Evolutionary conservation across 2,888 invertebrate species (phyloP), one percentile per base, ranked within the genome.

Genomic region (Eucera pruinosa): DNA sequence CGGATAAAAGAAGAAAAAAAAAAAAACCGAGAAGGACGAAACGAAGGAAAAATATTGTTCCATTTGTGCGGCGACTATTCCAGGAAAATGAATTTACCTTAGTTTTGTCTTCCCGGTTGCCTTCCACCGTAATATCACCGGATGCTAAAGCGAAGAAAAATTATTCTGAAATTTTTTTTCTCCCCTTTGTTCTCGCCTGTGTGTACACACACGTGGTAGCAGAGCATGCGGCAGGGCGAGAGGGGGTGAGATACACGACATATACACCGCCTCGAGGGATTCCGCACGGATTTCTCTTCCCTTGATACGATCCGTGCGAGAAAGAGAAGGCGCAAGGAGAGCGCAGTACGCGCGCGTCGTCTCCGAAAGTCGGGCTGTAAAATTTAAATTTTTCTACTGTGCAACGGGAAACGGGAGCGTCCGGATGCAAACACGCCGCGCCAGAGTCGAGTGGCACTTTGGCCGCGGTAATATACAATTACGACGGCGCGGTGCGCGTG

Each of bases 31-130:
- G n/a, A n/a, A n/a, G n/a, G 57, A 41, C 33, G 69, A 62, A 69
- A 66, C 66, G 66, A 64, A 67, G 79, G 79, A 33, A 74, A 80
- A 80, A 80, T 73, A 80, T 79, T 55, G 78, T 78, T 78, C 78
- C 78, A 72, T 79, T 78, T 79, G 72, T 27, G 66, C 81, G 81
- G 83, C 86, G 81, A 84, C 82, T 84, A 85, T 84, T 83, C 83
- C 82, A 75, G 68, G 84, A 77, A 73, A 84, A 81, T 85, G 85
- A 86, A 87, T 84, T 82, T 80, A 82, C 81, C 86, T 86, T 78
- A 83, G 80, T 81, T 81, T 57, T 47, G 39, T 60, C 58, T 52
- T 27, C 47, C 33, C 47, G 41, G 18, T 25, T 39, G 23, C 48
- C 48, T 55, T 41, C 57, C 72, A 2, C 58, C 15, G 78, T 72